phyloP scores from a whole-genome alignment of 2,113 vertebrate genomes.

The Gymnarchus niloticus region DNA sequence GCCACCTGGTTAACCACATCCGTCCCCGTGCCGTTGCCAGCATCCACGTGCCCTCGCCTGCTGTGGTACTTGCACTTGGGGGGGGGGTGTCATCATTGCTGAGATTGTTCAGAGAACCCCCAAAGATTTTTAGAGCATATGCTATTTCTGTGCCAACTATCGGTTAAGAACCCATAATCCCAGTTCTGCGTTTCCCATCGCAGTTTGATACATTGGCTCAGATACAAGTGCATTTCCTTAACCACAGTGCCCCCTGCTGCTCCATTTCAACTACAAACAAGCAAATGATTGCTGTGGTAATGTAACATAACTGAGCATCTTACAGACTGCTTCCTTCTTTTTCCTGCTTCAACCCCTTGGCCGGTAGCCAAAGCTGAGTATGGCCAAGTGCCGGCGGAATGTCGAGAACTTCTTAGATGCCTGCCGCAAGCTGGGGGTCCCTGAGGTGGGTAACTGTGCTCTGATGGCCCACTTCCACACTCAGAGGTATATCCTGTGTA shows the following conservation, averaged over 20 bases:
- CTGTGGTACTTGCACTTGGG: conserved; percentile 69
- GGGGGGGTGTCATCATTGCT: too few relatives aligned
- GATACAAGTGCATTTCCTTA: not conserved
- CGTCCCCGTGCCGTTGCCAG: conserved; percentile 81
- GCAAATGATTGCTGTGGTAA: not conserved
- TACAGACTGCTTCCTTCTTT: not conserved
- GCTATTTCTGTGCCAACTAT: not conserved
- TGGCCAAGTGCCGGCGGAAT: conserved; percentile 95
- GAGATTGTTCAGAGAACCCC: not conserved
- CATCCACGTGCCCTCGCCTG: conserved; percentile 90
- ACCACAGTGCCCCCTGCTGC: not conserved
- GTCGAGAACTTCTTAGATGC: conserved; percentile 96
- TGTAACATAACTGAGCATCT: not conserved
- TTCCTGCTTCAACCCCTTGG: not conserved
- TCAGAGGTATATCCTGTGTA: not conserved
- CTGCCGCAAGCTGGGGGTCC: conserved; percentile 86
- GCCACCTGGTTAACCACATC: conserved; percentile 87
- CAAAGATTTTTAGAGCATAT: not conserved
- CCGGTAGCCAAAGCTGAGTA: conserved; percentile 90
- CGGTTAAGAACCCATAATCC: not conserved
- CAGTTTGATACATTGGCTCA: too few relatives aligned
- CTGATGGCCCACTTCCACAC: not conserved
- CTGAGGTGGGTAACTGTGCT: conserved; percentile 71
- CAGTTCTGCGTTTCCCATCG: not conserved
- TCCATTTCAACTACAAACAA: not conserved